Evolutionary conservation across 2,888 invertebrate species (phyloP).

Genomic region (Lysandra bellargus): DNA sequence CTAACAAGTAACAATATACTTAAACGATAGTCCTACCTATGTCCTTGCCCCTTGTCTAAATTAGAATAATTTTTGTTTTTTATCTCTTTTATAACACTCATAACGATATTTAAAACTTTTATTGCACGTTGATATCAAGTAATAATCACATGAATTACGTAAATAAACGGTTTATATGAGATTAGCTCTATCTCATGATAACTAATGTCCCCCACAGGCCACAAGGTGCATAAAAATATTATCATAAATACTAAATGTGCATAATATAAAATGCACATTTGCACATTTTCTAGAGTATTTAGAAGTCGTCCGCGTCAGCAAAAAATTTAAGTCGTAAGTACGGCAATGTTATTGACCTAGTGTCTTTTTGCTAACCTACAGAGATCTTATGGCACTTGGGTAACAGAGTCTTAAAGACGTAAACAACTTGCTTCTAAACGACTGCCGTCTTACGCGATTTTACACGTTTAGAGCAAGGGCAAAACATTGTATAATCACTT

Average conservation of each 20-base stretch:
- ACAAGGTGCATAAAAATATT: background rate
- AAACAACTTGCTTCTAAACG: no score
- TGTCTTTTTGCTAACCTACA: background rate
- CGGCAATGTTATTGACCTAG: background rate
- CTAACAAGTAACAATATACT: background rate
- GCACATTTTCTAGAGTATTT: background rate
- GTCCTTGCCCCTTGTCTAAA: no score
- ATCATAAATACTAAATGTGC: background rate
- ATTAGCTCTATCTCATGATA: conserved; percentile 7
- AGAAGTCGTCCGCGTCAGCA: background rate
- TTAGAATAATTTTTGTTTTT: no score
- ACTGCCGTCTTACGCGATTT: no score
- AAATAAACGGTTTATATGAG: conserved; percentile 17
- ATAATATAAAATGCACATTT: background rate
- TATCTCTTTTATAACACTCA: background rate
- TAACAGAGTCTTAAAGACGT: background rate
- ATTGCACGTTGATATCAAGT: conserved; percentile 1
- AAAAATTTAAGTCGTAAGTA: background rate
- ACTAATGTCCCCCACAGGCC: background rate
- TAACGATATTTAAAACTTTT: conserved; percentile 16
- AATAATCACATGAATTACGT: conserved; percentile 11
- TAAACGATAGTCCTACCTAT: no score
- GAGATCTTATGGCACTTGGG: background rate
- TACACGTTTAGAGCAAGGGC: no score
- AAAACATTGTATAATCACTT: no score